Percentiles rank a stretch among this genome's conserved stretches.
These are phyloP conservation scores for Psix sp. DNA, from an alignment of 1,140 invertebrate species.

Conservation along the genomic window DNA sequence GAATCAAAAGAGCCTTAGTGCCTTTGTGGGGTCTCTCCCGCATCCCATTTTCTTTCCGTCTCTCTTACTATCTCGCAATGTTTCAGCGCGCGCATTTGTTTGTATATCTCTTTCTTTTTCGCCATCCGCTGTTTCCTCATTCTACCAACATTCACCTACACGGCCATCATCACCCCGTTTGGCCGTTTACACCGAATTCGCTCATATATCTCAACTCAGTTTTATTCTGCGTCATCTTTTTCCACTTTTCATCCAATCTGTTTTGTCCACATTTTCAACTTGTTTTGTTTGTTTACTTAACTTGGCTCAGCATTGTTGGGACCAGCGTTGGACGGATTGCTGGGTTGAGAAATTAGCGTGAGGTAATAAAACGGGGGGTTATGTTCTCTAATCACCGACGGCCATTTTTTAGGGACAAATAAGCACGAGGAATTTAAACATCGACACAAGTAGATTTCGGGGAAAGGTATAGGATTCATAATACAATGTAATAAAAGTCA, in stretches of 20 bases:
- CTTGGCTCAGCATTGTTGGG: too few relatives aligned
- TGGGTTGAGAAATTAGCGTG: too few relatives aligned
- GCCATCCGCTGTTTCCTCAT: slow-evolving; percentile 26
- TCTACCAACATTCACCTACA: slow-evolving; percentile 32
- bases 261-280: slow-evolving; percentile 1
- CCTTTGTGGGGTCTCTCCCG: slow-evolving; percentile 75
- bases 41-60: slow-evolving; percentile 56
- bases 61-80: slow-evolving; percentile 51
- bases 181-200: slow-evolving; percentile 55
- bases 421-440: background rate
- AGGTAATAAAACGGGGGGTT: too few relatives aligned
- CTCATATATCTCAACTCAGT: slow-evolving; percentile 53
- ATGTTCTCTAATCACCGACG: too few relatives aligned
- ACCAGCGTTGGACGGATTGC: too few relatives aligned
- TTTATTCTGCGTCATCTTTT: slow-evolving; percentile 43
- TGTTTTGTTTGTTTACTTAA: too few relatives aligned
- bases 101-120: slow-evolving; percentile 42
- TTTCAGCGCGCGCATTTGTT: slow-evolving; percentile 19
- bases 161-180: slow-evolving; percentile 48
- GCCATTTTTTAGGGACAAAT: too few relatives aligned
- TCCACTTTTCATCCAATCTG: slow-evolving; percentile 2
- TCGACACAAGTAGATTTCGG: slow-evolving; percentile 4
- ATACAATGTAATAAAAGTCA: slow-evolving; percentile 61
- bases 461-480: slow-evolving; percentile 40
- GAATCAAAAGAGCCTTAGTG: slow-evolving; percentile 77